Conservation (phyloP, 2,113 vertebrate genomes). For the Pterocles orientalis region DNA sequence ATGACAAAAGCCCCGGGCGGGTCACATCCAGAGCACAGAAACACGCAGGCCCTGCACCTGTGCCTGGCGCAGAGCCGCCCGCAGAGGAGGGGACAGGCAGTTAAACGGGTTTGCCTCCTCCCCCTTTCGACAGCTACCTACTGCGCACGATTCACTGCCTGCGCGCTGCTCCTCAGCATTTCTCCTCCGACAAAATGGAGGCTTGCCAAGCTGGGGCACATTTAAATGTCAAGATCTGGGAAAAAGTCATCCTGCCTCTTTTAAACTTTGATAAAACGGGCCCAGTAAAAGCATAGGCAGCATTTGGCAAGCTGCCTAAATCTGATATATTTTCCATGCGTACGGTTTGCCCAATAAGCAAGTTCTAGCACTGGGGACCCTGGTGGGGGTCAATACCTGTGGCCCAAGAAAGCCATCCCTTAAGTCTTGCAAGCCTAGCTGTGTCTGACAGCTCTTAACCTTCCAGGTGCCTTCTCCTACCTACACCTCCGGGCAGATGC, state of each 20-base stretch:
- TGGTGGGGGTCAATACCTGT: not conserved
- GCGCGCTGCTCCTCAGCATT: fast-evolving
- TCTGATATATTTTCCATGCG: not conserved
- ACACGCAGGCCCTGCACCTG: not conserved
- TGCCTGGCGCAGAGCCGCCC: not conserved
- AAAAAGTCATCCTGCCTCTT: not conserved
- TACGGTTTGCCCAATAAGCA: not conserved
- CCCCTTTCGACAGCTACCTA: not conserved
- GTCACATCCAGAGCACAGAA: not conserved
- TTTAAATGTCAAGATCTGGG: not conserved
- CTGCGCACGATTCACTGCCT: not conserved
- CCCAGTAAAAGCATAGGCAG: not conserved
- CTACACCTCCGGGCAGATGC: not conserved
- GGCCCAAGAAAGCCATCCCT: not conserved
- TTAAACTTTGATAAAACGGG: not conserved
- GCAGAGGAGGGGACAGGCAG: not conserved
- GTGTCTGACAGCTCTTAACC: not conserved
- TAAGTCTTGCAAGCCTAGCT: not conserved
- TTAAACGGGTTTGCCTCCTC: not conserved
- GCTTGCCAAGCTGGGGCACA: not conserved
- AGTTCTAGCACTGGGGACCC: not conserved
- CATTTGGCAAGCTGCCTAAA: not conserved
- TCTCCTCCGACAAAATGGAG: not conserved
- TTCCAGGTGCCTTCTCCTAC: not conserved
- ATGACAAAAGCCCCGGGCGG: not conserved